Evolutionary conservation across 2,888 invertebrate genomes (phyloP).

Genomic region (Sepioteuthis lessoniana): DNA sequence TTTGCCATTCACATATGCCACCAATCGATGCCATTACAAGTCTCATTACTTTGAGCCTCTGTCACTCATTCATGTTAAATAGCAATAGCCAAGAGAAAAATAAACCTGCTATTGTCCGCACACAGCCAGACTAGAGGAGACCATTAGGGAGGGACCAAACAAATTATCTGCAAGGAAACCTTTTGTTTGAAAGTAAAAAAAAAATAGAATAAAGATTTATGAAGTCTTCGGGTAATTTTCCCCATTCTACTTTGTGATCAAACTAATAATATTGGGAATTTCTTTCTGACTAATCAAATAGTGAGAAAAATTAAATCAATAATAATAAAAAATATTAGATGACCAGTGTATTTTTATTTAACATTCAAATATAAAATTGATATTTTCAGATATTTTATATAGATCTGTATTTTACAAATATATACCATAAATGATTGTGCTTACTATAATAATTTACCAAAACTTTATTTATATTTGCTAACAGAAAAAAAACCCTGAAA

Average conservation of each 20-base stretch:
- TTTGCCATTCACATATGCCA: slow-evolving; percentile 21
- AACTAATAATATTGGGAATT: neutral
- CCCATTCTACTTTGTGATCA: neutral
- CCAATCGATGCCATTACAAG: slow-evolving; percentile 23
- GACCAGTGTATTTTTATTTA: neutral
- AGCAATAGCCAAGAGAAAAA: neutral
- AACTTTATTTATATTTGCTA: too few relatives aligned
- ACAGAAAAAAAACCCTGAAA: too few relatives aligned
- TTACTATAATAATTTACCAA: too few relatives aligned
- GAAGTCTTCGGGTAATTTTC: neutral
- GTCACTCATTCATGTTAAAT: slow-evolving; percentile 23
- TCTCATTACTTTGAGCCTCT: slow-evolving; percentile 6
- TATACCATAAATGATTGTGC: too few relatives aligned
- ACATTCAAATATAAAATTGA: too few relatives aligned
- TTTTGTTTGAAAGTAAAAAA: neutral
- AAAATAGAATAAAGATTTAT: neutral
- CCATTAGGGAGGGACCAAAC: slow-evolving; percentile 33
- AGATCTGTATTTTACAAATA: too few relatives aligned
- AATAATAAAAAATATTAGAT: neutral
- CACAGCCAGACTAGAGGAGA: neutral
- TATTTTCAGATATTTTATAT: too few relatives aligned
- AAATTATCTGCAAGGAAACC: slow-evolving; percentile 33
- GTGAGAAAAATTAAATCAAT: neutral
- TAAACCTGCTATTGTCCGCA: neutral
- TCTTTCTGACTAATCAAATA: neutral